Evolutionary conservation across 2,888 invertebrate genomes (phyloP).

Genomic region (Linnaemya tessellans): DNA sequence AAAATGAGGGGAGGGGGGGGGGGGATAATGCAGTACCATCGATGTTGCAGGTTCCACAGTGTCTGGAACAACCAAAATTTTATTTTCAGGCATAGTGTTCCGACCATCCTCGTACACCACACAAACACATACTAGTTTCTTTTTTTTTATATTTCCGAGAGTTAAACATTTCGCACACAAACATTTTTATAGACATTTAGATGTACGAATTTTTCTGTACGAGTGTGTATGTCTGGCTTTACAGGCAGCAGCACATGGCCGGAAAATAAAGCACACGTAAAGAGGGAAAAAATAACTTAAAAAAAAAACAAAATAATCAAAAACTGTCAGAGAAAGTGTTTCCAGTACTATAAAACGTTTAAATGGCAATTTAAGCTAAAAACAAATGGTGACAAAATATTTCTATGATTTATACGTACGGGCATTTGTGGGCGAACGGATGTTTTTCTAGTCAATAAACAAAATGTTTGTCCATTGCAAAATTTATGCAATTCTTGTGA

Average conservation of each 20-base stretch:
- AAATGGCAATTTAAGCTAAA: constrained; percentile 59
- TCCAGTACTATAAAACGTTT: constrained; percentile 62
- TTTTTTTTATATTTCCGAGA: constrained; percentile 8
- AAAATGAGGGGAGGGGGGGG: too few species aligned
- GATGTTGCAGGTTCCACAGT: too few species aligned
- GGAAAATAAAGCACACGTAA: constrained; percentile 50
- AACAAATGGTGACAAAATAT: constrained; percentile 42
- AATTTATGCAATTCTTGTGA: background rate
- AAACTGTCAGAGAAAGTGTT: constrained; percentile 50
- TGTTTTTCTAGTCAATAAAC: background rate
- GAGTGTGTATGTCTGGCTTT: constrained; percentile 4
- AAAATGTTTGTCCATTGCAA: background rate
- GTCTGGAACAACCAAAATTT: too few species aligned
- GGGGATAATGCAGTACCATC: too few species aligned
- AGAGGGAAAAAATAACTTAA: background rate
- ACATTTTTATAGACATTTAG: constrained; percentile 36
- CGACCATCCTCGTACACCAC: background rate
- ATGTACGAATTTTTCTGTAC: background rate
- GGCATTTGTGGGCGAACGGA: background rate
- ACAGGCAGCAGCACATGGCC: constrained; percentile 52
- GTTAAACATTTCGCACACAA: constrained; percentile 44
- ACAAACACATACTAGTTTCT: background rate
- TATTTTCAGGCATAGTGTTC: background rate
- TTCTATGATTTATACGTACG: constrained; percentile 38
- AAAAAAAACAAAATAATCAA: constrained; percentile 25